These are phyloP conservation scores for Myiopsitta monachus DNA, from an alignment of 2,113 vertebrate genomes.

Conservation along the genomic window DNA sequence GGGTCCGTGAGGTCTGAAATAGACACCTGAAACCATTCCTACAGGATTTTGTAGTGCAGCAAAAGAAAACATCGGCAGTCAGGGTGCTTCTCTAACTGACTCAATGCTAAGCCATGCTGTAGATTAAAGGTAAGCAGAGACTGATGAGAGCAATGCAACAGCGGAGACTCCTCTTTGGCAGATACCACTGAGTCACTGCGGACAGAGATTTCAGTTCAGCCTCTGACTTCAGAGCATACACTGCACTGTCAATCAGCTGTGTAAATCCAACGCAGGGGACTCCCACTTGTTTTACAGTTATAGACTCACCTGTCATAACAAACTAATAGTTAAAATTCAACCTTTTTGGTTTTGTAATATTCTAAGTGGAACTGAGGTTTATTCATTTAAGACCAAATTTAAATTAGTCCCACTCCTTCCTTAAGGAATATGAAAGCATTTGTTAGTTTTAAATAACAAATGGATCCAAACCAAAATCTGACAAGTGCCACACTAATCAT, in stretches of 20 bases:
- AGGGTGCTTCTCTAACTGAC: not conserved
- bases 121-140: not conserved
- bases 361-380: not conserved
- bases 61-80: not conserved
- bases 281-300: not conserved
- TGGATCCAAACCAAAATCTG: not conserved
- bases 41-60: not conserved
- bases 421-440: not conserved
- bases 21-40: not conserved
- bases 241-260: fast-evolving
- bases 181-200: fast-evolving
- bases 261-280: not conserved
- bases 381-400: not conserved
- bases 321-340: not conserved
- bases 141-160: not conserved
- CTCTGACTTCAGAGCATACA: not conserved
- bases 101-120: fast-evolving
- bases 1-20: not conserved
- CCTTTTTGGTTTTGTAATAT: not conserved
- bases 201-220: not conserved
- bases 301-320: not conserved
- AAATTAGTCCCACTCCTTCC: not conserved
- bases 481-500: not conserved
- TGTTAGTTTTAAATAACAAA: not conserved
- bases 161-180: not conserved